A percentile compares a stretch with the other conserved stretches of the same genome.
Conservation (phyloP, 2,113 vertebrate species). For the Oncorhynchus mykiss region DNA sequence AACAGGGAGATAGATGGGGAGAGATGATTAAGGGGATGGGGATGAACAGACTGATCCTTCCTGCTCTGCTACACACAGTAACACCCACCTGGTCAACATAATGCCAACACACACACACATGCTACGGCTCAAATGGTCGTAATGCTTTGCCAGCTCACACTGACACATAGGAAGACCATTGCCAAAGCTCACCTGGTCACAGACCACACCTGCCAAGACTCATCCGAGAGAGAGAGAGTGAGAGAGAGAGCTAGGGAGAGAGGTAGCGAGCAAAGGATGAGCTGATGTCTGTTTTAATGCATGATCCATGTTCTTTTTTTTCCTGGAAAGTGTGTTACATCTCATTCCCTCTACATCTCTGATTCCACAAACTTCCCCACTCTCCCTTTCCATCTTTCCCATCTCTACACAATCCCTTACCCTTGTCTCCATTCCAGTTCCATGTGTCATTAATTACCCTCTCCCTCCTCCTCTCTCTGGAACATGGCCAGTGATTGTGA, state of each 20-base stretch:
- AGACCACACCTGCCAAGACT: slow-evolving; percentile 36
- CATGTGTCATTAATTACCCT: neutral
- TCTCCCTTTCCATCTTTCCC: too few relatives aligned
- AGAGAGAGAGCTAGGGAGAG: too few relatives aligned
- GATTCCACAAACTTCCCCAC: neutral
- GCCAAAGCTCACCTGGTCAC: slow-evolving; percentile 49
- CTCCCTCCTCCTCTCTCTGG: too few relatives aligned
- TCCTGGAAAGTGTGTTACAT: too few relatives aligned
- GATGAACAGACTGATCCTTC: slow-evolving; percentile 24
- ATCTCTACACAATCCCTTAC: neutral
- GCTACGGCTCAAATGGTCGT: neutral
- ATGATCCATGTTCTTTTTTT: too few relatives aligned
- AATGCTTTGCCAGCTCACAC: neutral
- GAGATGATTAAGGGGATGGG: neutral
- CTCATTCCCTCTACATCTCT: too few relatives aligned
- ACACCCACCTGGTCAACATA: slow-evolving; percentile 15
- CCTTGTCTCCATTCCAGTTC: neutral
- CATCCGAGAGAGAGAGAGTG: too few relatives aligned
- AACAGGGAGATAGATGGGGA: neutral
- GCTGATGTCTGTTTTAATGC: too few relatives aligned
- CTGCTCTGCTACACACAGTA: slow-evolving; percentile 9
- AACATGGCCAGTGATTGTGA: neutral
- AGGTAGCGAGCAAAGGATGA: too few relatives aligned
- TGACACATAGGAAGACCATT: slow-evolving; percentile 33
- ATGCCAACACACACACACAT: neutral